Base-by-base conservation (phyloP, 1,140 invertebrate species). In the Lepidurus couesii region DNA sequence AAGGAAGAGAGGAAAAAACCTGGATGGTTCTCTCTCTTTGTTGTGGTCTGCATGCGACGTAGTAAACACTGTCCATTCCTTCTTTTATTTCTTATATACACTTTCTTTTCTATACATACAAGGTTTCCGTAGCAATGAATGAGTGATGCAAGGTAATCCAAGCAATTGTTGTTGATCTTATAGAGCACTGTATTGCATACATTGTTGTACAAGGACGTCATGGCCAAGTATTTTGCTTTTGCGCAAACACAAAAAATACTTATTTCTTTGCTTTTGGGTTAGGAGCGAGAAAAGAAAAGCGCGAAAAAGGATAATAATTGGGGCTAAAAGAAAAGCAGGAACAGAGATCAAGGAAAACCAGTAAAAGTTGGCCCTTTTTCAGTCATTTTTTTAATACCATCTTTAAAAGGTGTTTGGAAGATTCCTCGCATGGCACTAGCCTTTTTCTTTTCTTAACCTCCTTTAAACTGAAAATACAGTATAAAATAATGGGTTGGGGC, bases 161-260 rank as follows among this genome's bases (percentile, higher is more conserved):
- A n/a, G 6, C 53, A 7, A 16, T 65, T 65, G 53, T 16, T 7
- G 21, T 21, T 65, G 53, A 65, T 65, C 53, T n/a, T 65, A 65
- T 65, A 65, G 16, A 65, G 53, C 53, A 65, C 53, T 65, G 53
- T 65, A 65, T 65, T 65, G 53, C 53, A 65, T 65, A 65, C 53
- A 65, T 16, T 10, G 53, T 65, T 65, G 53, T 65, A 65, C 53
- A 65, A 65, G 53, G 53, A 65, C 53, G 53, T 65, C 53, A 65
- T 65, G 53, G 53, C 53, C 53, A 9, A 65, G 53, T 65, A 65
- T 11, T 65, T 65, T 9, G 16, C 53, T n/a, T 65, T 65, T 65
- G 53, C 53, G 53, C 53, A 65, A 34, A 34, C 34, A 65, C 53
- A 65, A 7, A 16, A 65, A 65, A 65, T 65, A 65, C 53, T 65